phyloP scores from a whole-genome alignment of 2,888 invertebrate species.

The Heliconius cydno region DNA sequence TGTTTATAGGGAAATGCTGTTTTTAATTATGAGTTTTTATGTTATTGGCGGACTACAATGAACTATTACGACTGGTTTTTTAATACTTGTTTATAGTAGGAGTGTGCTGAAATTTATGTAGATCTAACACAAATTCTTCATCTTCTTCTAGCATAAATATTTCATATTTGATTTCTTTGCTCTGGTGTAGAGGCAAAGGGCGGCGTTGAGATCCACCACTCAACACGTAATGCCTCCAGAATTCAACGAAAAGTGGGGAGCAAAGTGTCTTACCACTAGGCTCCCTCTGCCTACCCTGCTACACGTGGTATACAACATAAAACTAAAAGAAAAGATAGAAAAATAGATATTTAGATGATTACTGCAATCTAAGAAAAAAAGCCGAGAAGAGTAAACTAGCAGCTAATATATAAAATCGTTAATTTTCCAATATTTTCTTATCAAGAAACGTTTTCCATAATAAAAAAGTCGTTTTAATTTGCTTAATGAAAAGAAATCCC shows the following conservation, averaged over 20 bases:
- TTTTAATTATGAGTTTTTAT: background rate
- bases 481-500: conserved; percentile 20
- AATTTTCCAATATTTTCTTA: background rate
- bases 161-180: background rate
- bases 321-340: background rate
- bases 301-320: background rate
- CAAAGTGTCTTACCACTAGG: too few species aligned
- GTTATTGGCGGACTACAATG: background rate
- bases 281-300: too few species aligned
- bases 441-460: background rate
- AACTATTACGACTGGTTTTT: too few species aligned
- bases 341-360: too few species aligned
- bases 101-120: too few species aligned
- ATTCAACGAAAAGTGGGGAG: background rate
- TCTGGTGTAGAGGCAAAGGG: background rate
- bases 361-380: too few species aligned
- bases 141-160: background rate
- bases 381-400: too few species aligned
- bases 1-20: background rate
- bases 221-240: background rate
- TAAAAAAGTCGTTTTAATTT: conserved; percentile 15
- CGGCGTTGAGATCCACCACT: background rate
- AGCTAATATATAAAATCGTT: background rate
- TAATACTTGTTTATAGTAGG: too few species aligned
- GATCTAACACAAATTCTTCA: too few species aligned